phyloP scores from a whole-genome alignment of 2,888 invertebrate species.

The Rhagonycha lutea region DNA sequence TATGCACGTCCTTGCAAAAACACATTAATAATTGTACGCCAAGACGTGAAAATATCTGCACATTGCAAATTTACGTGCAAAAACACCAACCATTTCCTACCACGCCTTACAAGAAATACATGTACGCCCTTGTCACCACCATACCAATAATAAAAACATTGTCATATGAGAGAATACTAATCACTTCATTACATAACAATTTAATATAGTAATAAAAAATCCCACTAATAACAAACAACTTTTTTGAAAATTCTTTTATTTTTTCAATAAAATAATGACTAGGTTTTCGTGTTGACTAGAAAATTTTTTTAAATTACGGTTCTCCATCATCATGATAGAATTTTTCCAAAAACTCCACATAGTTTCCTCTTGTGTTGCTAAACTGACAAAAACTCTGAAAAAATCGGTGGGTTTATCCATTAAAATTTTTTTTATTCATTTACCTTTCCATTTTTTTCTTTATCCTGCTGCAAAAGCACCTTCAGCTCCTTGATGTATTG shows the following conservation, averaged over 20 bases:
- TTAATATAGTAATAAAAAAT: not conserved
- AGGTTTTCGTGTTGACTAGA: not conserved
- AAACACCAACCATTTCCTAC: slow-evolving; percentile 21
- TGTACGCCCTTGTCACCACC: slow-evolving; percentile 28
- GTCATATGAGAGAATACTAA: slow-evolving; percentile 21
- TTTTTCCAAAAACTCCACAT: not conserved
- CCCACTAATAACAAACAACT: not conserved
- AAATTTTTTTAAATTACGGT: not conserved
- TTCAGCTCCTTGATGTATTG: slow-evolving; percentile 64
- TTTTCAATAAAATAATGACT: not conserved
- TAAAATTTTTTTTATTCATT: slow-evolving; percentile 14
- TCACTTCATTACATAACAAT: slow-evolving; percentile 21
- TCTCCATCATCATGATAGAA: not conserved
- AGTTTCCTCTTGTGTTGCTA: not conserved
- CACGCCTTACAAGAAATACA: slow-evolving; percentile 30
- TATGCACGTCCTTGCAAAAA: slow-evolving; percentile 36
- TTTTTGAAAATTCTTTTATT: not conserved
- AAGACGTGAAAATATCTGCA: slow-evolving; percentile 34
- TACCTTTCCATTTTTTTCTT: slow-evolving; percentile 26
- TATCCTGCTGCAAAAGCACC: slow-evolving; percentile 48
- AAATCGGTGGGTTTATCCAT: not conserved
- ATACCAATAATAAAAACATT: slow-evolving; percentile 11
- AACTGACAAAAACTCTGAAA: not conserved
- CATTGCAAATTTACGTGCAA: slow-evolving; percentile 22
- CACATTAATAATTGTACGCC: slow-evolving; percentile 33